A percentile compares a stretch with the other conserved stretches of the same genome.
These are phyloP conservation scores for Vanessa atalanta DNA, from an alignment of 1,140 invertebrate species.

Conservation along the genomic window DNA sequence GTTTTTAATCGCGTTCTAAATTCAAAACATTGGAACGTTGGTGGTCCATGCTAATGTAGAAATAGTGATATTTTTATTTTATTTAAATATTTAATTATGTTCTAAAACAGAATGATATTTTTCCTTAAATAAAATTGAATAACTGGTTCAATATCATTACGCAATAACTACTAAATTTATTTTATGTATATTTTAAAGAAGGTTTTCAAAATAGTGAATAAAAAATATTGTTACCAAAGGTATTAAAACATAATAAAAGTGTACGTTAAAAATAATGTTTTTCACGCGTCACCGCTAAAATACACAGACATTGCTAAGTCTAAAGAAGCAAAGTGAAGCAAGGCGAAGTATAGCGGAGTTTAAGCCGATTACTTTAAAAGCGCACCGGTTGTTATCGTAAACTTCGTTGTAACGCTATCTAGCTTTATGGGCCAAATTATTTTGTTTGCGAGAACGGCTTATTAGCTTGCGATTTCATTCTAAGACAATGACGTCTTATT, in stretches of 20 bases:
- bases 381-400: constrained; percentile 44
- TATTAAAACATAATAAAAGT: neutral
- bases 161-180: no score
- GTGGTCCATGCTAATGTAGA: constrained; percentile 40
- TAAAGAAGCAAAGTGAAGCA: constrained; percentile 37
- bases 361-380: constrained; percentile 53
- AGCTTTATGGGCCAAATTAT: constrained; percentile 25
- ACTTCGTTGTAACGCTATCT: constrained; percentile 43
- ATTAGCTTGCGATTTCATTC: constrained; percentile 2
- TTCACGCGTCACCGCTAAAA: constrained; percentile 39
- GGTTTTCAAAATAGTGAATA: no score
- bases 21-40: constrained; percentile 50
- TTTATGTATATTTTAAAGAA: no score
- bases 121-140: no score
- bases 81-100: neutral
- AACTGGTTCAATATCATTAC: no score
- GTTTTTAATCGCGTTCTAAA: constrained; percentile 63
- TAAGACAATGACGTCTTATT: neutral
- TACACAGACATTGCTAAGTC: constrained; percentile 33
- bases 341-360: constrained; percentile 34
- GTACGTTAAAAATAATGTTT: constrained; percentile 14
- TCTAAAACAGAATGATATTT: no score
- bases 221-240: no score
- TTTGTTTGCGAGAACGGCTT: constrained; percentile 11
- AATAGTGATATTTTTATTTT: neutral